Evolutionary conservation across 2,113 vertebrate species (phyloP), one percentile per base, ranked within the genome.

Genomic region (Enhydra lutris): DNA sequence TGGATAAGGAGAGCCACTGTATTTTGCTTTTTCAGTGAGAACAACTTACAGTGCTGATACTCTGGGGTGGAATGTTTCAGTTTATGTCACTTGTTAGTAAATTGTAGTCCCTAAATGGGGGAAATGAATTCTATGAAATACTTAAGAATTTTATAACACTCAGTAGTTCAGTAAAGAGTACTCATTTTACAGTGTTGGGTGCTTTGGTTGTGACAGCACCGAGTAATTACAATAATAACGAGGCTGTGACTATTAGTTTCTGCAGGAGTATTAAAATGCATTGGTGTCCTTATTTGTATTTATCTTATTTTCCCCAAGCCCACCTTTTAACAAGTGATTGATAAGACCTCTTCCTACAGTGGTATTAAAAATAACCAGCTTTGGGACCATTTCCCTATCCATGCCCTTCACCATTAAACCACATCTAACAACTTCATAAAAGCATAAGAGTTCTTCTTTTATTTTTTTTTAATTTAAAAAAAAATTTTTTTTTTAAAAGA

Each of bases 201-300:
- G 42, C 18, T 34, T 55, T 86, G 74, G 18, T 59, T 67, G 13
- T 36, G 57, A 59, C 14, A 69, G 84, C 10, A 79, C 36, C 36
- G 36, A 20, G 50, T 84, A 85, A 94, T 97, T 86, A 34, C 29
- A 79, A 73, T 91, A 86, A 85, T 61, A 55, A 61, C 76, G 81
- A 3, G 63, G 69, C 91, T 96, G 78, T 84, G 80, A 65, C 85
- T 82, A 15, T 80, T 93, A 59, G 23, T 67, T 63, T 88, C 34
- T 89, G 80, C 8, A 80, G 78, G 42, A 91, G 21, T 80, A 85
- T 73, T 95, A 39, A 98, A 80, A 87, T 67, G 59, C 11, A 39
- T 67, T 74, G 65, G 34, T 36, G 85, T 92, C 45, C 21, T 95
- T 95, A 85, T 69, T 86, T 96, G 36, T 85, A 29, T 95, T 94